A percentile compares a stretch with the other conserved stretches of the same genome.
Conservation (phyloP, 2,797 vertebrate genomes). For the Pseudocheirus occidentalis region DNA sequence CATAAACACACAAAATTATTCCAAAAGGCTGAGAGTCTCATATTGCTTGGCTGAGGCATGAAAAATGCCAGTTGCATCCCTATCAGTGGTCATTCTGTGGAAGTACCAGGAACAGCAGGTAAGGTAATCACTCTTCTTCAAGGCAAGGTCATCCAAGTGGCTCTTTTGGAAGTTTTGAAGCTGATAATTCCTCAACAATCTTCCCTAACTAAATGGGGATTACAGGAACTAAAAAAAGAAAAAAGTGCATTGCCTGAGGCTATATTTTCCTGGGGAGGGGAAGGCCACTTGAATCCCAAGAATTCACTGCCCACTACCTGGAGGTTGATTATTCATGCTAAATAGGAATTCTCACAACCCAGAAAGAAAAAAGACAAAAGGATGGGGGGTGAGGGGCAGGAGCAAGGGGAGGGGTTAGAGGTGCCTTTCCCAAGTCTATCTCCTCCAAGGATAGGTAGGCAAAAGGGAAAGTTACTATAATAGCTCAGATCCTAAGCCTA, state of each 20-base stretch:
- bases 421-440: not conserved
- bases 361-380: not conserved
- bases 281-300: not conserved
- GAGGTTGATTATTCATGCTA: not conserved
- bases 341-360: not conserved
- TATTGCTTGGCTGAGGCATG: not conserved
- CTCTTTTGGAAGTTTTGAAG: not conserved
- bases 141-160: not conserved
- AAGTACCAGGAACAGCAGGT: not conserved
- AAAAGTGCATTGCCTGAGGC: not conserved
- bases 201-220: not conserved
- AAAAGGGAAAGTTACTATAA: not conserved
- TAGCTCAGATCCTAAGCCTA: not conserved
- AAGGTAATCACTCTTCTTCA: not conserved
- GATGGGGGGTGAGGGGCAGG: not conserved
- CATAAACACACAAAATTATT: not conserved
- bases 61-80: not conserved
- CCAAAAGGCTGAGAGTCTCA: not conserved
- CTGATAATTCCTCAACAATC: not conserved
- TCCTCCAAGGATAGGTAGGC: not conserved
- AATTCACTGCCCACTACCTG: not conserved
- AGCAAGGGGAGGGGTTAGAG: too few species aligned
- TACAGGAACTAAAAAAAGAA: not conserved
- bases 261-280: not conserved
- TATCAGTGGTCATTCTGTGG: not conserved